Evolutionary conservation across 2,888 invertebrate species (phyloP), one percentile per base, ranked within the genome.

Genomic region (Caenorhabditis becei): DNA sequence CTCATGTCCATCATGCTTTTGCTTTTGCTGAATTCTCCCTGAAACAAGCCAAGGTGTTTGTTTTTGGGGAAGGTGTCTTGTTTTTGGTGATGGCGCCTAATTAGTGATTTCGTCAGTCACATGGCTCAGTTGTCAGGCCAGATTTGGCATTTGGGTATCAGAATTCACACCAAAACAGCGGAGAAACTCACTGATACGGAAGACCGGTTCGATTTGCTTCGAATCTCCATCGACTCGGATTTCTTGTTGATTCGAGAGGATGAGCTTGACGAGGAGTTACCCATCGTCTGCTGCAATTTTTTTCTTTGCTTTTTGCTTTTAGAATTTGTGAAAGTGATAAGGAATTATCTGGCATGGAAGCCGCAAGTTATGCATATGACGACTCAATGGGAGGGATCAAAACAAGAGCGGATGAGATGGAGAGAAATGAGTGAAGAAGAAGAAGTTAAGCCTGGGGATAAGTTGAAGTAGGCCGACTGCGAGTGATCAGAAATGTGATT

Each of bases 1-100:
- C 77, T 70, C 77, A 82, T 78, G 32, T 82, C 82, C 82, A 82
- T 82, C 82, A 82, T 77, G 49, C 82, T 82, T 41, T 74, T 77
- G 59, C 82, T 82, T 63, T 82, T 82, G 54, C 66, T 77, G 51
- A 82, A 77, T 32, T 82, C 77, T 11, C 63, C 63, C 71, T 72
- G 44, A 54, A 71, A 78, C 28, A n/a, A 65, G 41, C 7, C 7
- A 32, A 32, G 10, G 18, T 61, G 18, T 61, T 41, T 32, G 32
- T 5, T 44, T 14, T 44, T 11, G 28, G 24, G 10, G n/a, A 26
- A n/a, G 16, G 1, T 2, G 3, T 14, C 4, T 16, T 5, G 41
- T 14, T 11, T 41, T 5, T 41, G 41, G 7, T 11, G 7, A 41
- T 2, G 2, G 14, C 14, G 10, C 2, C 41, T 41, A 14, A 41